Conservation (phyloP, 2,888 invertebrate species). For the Dicycla oo region DNA sequence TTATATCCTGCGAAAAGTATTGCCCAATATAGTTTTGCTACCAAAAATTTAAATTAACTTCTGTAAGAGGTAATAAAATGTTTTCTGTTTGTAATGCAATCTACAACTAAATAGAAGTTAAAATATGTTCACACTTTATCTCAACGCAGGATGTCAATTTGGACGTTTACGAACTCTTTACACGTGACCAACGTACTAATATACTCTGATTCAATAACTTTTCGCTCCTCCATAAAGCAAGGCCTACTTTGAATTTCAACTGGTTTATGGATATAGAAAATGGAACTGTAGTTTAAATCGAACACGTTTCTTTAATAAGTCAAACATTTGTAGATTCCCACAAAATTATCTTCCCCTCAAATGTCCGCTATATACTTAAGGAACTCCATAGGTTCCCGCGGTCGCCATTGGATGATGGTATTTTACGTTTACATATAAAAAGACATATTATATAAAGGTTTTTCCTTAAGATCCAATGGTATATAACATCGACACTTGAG, state of each 20-base stretch:
- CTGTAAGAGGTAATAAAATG: background rate
- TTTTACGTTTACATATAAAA: too few species aligned
- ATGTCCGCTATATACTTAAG: too few species aligned
- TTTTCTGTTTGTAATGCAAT: conserved; percentile 15
- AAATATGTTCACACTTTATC: conserved; percentile 52
- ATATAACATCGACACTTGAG: too few species aligned
- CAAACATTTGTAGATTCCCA: conserved; percentile 12
- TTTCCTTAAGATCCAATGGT: too few species aligned
- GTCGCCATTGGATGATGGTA: too few species aligned
- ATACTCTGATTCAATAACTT: conserved; percentile 39
- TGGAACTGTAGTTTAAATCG: conserved; percentile 11
- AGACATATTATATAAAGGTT: too few species aligned
- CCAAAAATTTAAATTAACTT: background rate
- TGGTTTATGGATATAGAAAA: conserved; percentile 38
- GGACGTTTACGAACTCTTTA: conserved; percentile 54
- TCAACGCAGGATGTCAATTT: conserved; percentile 50
- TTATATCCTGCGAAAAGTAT: background rate
- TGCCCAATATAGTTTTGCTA: too few species aligned
- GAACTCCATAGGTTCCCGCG: too few species aligned
- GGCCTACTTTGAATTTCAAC: conserved; percentile 45
- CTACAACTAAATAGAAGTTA: conserved; percentile 33
- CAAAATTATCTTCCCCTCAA: conserved; percentile 1
- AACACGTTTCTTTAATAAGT: conserved; percentile 28
- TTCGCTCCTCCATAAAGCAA: conserved; percentile 19
- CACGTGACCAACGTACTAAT: conserved; percentile 59